Evolutionary conservation across 2,888 invertebrate genomes (phyloP).

Genomic region (Tethea ocularis): DNA sequence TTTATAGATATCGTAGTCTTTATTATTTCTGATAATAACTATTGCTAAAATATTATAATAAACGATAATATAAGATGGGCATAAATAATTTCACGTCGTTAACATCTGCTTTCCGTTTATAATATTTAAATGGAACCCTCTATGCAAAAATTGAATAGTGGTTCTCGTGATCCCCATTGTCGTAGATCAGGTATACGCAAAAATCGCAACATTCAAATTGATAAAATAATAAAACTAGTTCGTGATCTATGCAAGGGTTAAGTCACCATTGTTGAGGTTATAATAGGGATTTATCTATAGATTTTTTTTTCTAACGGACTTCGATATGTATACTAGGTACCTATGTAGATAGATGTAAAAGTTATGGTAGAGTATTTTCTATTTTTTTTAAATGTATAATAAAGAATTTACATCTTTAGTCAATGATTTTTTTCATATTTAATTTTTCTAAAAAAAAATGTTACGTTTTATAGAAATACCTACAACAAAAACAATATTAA

Average conservation of each 20-base stretch:
- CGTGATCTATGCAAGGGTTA: constrained; percentile 71
- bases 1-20: too few species aligned
- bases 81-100: not conserved
- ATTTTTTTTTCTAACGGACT: constrained; percentile 13
- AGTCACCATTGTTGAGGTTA: constrained; percentile 42
- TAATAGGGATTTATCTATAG: constrained; percentile 20
- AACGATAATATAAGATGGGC: not conserved
- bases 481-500: not conserved
- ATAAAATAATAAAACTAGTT: constrained; percentile 76
- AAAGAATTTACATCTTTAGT: too few species aligned
- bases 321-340: constrained; percentile 12
- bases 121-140: constrained; percentile 60
- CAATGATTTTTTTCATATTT: too few species aligned
- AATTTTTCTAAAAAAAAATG: too few species aligned
- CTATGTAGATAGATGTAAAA: not conserved
- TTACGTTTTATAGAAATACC: not conserved
- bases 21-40: too few species aligned
- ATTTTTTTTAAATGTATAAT: too few species aligned
- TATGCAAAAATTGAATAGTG: constrained; percentile 80
- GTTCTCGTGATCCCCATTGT: constrained; percentile 61
- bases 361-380: not conserved
- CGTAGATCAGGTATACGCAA: constrained; percentile 76
- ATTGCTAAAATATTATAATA: too few species aligned
- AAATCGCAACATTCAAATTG: constrained; percentile 82
- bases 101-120: constrained; percentile 27